phyloP scores from a whole-genome alignment of 2,113 vertebrate genomes.

The Oxygymnocypris stewartii region DNA sequence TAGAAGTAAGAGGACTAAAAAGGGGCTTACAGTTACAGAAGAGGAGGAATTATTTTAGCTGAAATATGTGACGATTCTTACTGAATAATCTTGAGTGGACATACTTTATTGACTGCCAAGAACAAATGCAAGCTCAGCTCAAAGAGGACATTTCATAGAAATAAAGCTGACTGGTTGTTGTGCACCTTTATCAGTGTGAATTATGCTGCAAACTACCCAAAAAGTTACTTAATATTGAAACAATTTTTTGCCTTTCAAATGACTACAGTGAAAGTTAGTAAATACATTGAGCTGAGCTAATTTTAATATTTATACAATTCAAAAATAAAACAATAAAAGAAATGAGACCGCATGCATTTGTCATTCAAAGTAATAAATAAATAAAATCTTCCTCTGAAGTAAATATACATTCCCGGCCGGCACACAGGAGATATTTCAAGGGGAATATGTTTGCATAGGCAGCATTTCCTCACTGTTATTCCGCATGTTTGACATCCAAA shows the following conservation, averaged over 20 bases:
- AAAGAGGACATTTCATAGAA: background rate
- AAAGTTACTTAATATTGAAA: background rate
- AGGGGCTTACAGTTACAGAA: background rate
- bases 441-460: conserved; percentile 39
- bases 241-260: background rate
- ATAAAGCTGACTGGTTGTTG: background rate
- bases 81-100: background rate
- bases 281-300: background rate
- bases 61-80: background rate
- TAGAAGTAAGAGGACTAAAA: background rate
- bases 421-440: conserved; percentile 41
- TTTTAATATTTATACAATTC: conserved; percentile 13
- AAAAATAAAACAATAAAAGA: background rate
- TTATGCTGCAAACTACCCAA: background rate
- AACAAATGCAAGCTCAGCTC: conserved; percentile 1
- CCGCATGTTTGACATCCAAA: conserved; percentile 46
- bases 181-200: background rate
- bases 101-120: background rate
- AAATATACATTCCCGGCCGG: conserved; percentile 13
- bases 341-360: background rate
- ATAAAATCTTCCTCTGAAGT: background rate
- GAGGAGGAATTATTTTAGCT: background rate
- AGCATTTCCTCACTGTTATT: conserved; percentile 41
- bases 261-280: background rate
- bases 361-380: conserved; percentile 21